Percentiles rank a stretch among this genome's conserved stretches.
Evolutionary conservation across 1,140 invertebrate species (phyloP).

Genomic region (Notospermus geniculatus): DNA sequence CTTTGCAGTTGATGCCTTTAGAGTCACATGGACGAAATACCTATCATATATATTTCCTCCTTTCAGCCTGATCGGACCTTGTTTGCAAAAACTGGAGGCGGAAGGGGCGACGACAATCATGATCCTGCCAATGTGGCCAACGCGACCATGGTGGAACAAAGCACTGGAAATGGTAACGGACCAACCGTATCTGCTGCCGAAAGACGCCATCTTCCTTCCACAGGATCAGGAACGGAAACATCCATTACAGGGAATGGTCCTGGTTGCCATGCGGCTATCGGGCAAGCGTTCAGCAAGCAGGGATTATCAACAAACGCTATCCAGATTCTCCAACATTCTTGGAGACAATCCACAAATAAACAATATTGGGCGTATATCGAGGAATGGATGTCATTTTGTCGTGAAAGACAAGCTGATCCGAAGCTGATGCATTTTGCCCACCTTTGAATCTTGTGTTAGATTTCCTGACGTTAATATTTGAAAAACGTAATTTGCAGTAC

Average conservation of each 20-base stretch:
- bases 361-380: neutral
- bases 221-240: neutral
- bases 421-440: too few species aligned
- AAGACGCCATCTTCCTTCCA: neutral
- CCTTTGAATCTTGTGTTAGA: too few species aligned
- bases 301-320: neutral
- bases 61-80: neutral
- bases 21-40: neutral
- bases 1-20: neutral
- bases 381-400: neutral
- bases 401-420: neutral
- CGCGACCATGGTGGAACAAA: neutral
- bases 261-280: neutral
- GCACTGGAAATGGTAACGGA: neutral
- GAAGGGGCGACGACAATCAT: neutral
- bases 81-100: neutral
- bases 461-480: too few species aligned
- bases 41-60: neutral
- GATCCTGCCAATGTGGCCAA: neutral
- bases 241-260: neutral
- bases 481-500: too few species aligned
- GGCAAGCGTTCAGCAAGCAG: neutral
- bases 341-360: neutral
- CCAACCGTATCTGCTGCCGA: neutral
- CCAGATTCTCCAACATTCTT: neutral